Evolutionary conservation across 2,888 invertebrate genomes (phyloP), one percentile per base, ranked within the genome.

Genomic region (Furcula furcula): DNA sequence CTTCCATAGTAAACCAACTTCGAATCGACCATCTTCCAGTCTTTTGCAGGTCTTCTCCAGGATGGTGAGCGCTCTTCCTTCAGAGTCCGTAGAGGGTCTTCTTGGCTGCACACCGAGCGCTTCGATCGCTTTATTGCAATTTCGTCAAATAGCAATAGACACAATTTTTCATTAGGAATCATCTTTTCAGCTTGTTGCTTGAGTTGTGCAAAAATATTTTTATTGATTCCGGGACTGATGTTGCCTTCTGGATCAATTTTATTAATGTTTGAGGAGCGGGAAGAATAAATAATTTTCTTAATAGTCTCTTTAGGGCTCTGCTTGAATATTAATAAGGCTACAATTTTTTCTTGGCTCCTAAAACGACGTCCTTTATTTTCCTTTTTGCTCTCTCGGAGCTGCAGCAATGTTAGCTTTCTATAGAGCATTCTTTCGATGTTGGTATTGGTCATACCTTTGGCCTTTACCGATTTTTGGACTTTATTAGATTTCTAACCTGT

Each of bases 91-190:
- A n/a, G n/a, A n/a, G n/a, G n/a, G n/a, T n/a, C n/a, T n/a, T n/a
- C n/a, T n/a, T n/a, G n/a, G n/a, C n/a, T n/a, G n/a, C n/a, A n/a
- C n/a, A n/a, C n/a, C n/a, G n/a, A n/a, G n/a, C n/a, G n/a, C n/a
- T n/a, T n/a, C n/a, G n/a, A n/a, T n/a, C n/a, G n/a, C n/a, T 53
- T 53, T 2, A 60, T 7, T n/a, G 49, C 29, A 39, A 62, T 55
- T 40, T 63, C 56, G 9, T 60, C 62, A 40, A 61, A 62, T 9
- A 57, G 2, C 0, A 62, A 2, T 3, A 55, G 10, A 25, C 59
- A 58, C 7, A 60, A 11, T 32, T 34, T 42, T 6, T 59, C 20
- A 30, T 37, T 15, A 0, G 2, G 2, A 35, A 42, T 51, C 52
- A 56, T 55, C 7, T 38, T 30, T 7, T 38, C 29, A 3, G 40